Base-by-base conservation (phyloP, 2,888 invertebrate genomes). In the Conus canariensis region DNA sequence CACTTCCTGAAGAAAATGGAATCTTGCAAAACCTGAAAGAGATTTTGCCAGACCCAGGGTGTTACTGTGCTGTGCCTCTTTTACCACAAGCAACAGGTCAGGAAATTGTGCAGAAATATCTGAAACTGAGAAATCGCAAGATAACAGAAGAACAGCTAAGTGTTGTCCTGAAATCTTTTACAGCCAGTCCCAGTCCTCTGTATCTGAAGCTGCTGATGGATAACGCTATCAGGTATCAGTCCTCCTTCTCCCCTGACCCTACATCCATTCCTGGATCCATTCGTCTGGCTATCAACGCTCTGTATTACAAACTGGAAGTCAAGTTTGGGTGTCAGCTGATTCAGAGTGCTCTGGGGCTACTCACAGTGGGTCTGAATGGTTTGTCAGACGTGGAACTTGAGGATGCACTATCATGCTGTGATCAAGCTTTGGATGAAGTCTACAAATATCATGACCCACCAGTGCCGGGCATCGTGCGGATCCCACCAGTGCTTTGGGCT, bases 381-480 rank as follows among this genome's bases (percentile, higher is more conserved):
- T 92, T 95, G 74, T 94, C 94, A 74, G 95, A 95, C 77, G 93
- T 94, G 90, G 96, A 96, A 91, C 93, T 95, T 45, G 95, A 95
- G 86, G 96, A 95, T 93, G 95, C 93, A 10, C 92, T 96, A 74
- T 96, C 96, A 2, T 95, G 95, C 93, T 94, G 95, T 90, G 94
- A 95, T 91, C 92, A 92, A 80, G 95, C 95, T n/a, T 91, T 96
- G 88, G 93, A 94, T 92, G 95, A 95, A 67, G 93, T 95, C 1
- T 96, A 95, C 91, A 93, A 92, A 60, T 95, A 93, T 90, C 95
- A 96, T 91, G 94, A 95, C 88, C 96, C 96, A n/a, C 96, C 96
- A 10, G 94, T 95, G 9, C 93, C 93, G 10, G 95, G 95, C 7
- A 93, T 94, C 82, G 94, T 96, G 7, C 91, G 95, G 58, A 92